Evolutionary conservation across 2,113 vertebrate species (phyloP).

Genomic region (Mustela lutreola): DNA sequence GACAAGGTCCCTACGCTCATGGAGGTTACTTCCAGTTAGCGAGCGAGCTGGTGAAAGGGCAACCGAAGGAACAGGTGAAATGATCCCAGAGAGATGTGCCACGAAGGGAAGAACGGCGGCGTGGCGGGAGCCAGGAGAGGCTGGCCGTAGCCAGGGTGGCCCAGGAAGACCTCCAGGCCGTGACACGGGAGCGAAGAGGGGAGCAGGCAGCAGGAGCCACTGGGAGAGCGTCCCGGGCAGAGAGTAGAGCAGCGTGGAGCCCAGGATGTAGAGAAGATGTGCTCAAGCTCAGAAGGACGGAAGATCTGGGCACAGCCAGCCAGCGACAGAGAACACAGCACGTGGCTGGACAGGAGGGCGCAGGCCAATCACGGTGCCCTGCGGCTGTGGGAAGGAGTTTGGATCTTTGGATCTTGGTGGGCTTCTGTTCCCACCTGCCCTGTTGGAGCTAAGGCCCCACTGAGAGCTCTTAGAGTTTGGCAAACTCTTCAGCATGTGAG

Average conservation of each 20-base stretch:
- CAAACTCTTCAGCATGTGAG: not conserved
- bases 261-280: not conserved
- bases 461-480: not conserved
- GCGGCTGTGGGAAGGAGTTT: rapidly evolving
- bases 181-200: rapidly evolving
- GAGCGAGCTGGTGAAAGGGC: rapidly evolving
- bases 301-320: not conserved
- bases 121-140: not conserved
- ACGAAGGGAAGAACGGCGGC: not conserved
- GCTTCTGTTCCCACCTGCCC: not conserved
- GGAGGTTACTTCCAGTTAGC: not conserved
- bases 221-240: not conserved
- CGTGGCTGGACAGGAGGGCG: rapidly evolving
- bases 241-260: not conserved
- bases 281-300: not conserved
- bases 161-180: not conserved
- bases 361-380: not conserved
- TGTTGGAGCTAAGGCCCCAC: not conserved
- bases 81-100: not conserved
- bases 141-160: rapidly evolving
- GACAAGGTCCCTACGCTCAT: rapidly evolving
- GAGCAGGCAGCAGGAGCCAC: not conserved
- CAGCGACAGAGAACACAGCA: not conserved
- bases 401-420: not conserved
- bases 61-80: no score